Conservation (phyloP, 2,113 vertebrate species). For the Brachypteracias leptosomus region DNA sequence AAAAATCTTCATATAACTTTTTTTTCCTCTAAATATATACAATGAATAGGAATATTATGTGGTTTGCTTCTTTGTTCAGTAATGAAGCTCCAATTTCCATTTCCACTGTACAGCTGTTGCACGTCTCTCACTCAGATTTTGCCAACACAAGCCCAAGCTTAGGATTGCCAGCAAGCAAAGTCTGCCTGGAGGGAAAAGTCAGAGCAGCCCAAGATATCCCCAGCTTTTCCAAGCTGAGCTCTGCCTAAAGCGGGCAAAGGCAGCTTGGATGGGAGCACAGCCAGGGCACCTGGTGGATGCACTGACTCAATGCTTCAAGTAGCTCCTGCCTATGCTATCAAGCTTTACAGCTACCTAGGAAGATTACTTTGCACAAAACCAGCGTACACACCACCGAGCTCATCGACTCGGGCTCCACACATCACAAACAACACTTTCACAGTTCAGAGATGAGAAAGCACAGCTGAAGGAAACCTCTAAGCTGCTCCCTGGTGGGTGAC, state of each 20-base stretch:
- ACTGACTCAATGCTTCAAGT: neutral
- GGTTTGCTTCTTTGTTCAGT: slow-evolving; percentile 15
- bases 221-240: neutral
- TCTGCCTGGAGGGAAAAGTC: neutral
- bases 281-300: neutral
- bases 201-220: neutral
- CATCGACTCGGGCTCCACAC: fast-evolving
- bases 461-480: neutral
- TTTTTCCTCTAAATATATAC: neutral
- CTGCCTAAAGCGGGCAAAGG: neutral
- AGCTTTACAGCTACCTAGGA: neutral
- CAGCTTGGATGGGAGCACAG: neutral
- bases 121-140: neutral
- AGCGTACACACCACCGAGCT: fast-evolving
- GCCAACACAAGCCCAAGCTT: neutral
- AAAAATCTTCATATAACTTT: neutral
- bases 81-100: slow-evolving; percentile 2
- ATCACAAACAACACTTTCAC: too few relatives aligned
- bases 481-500: neutral
- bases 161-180: neutral
- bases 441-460: neutral
- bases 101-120: neutral
- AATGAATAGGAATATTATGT: neutral
- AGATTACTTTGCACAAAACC: neutral
- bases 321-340: neutral